phyloP scores from a whole-genome alignment of 2,113 vertebrate genomes.

The Psammodynastes pulverulentus region DNA sequence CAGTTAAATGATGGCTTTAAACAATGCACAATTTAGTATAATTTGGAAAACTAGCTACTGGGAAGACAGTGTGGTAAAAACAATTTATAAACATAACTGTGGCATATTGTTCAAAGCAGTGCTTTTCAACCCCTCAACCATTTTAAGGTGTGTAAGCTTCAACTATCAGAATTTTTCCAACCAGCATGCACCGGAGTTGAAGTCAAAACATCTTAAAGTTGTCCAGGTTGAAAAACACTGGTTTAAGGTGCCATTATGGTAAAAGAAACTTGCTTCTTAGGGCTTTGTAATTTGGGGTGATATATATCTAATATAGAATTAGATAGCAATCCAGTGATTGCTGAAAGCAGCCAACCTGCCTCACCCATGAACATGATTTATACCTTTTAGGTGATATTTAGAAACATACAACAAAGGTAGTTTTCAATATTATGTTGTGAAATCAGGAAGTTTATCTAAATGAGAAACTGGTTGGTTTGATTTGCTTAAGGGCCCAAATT shows the following conservation, averaged over 20 bases:
- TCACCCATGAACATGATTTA: background rate
- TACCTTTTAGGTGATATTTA: background rate
- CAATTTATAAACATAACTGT: background rate
- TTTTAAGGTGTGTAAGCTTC: background rate
- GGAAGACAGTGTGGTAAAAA: background rate
- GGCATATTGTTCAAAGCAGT: background rate
- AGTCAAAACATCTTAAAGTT: background rate
- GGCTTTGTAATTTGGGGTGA: background rate
- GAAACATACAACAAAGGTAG: background rate
- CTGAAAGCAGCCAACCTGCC: background rate
- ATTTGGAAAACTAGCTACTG: background rate
- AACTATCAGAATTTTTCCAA: background rate
- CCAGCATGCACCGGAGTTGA: background rate
- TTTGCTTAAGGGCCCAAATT: background rate
- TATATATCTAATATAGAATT: too few species aligned
- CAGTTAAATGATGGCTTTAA: background rate
- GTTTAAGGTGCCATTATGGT: background rate
- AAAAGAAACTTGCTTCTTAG: background rate
- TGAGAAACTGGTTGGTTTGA: background rate
- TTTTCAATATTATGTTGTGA: constrained; percentile 1
- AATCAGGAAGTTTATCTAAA: background rate
- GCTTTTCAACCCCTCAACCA: background rate
- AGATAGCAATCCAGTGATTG: too few species aligned
- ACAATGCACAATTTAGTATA: background rate
- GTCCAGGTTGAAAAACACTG: background rate